Conservation (phyloP, 2,113 vertebrate genomes). For the Dromaius novaehollandiae region DNA sequence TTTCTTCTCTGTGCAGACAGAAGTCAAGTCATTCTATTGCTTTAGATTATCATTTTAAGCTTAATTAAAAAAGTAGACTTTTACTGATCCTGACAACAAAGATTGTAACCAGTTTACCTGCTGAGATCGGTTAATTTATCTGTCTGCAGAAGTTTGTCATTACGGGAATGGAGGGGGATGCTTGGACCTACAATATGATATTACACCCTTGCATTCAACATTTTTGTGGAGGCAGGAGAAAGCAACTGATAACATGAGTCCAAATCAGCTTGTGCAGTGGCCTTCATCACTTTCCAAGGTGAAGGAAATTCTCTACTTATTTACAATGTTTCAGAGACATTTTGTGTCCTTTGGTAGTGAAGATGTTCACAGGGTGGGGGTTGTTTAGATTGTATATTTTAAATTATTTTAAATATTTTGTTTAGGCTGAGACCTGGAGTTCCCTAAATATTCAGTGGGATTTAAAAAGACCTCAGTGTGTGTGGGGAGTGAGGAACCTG, state of each 20-base stretch:
- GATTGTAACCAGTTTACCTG: background rate
- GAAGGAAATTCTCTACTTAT: background rate
- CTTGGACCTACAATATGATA: background rate
- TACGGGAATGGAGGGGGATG: background rate
- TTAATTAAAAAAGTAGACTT: constrained; percentile 18
- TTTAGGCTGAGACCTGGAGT: background rate
- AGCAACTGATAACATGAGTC: background rate
- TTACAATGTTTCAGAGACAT: background rate
- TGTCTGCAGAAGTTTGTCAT: background rate
- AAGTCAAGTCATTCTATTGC: constrained; percentile 50
- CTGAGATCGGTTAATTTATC: background rate
- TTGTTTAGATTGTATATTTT: background rate
- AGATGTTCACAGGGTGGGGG: background rate
- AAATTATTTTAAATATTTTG: background rate
- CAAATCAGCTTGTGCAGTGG: background rate
- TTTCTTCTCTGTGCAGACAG: constrained; percentile 65
- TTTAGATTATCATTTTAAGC: constrained; percentile 47
- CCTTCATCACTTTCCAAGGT: background rate
- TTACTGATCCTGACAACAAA: background rate
- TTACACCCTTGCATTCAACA: background rate
- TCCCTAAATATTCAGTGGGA: background rate
- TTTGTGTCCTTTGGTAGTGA: background rate
- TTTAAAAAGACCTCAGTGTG: background rate
- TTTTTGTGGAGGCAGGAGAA: background rate
- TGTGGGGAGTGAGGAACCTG: background rate